phyloP scores from a whole-genome alignment of 2,888 invertebrate species.

The Cryptocephalus moraei region DNA sequence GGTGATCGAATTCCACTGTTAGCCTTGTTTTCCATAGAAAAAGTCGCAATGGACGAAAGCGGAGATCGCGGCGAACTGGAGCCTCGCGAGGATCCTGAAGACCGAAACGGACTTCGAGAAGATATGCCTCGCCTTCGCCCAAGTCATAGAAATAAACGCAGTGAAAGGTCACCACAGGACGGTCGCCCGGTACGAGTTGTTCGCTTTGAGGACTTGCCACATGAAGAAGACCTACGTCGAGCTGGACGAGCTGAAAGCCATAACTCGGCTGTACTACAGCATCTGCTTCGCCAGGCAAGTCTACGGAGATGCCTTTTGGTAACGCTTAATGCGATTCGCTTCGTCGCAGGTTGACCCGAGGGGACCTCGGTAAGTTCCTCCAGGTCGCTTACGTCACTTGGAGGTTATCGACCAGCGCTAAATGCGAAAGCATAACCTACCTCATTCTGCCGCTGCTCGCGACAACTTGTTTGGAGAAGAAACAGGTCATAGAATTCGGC shows the following conservation, averaged over 20 bases:
- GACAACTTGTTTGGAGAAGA: constrained; percentile 31
- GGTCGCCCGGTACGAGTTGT: constrained; percentile 33
- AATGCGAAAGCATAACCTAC: constrained; percentile 26
- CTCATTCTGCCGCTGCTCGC: constrained; percentile 33
- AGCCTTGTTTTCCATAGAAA: constrained; percentile 14
- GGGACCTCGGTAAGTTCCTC: constrained; percentile 30
- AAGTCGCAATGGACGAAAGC: constrained; percentile 39
- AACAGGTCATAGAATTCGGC: constrained; percentile 35
- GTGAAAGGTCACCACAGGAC: constrained; percentile 24
- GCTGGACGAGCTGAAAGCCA: constrained; percentile 37
- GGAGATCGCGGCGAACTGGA: constrained; percentile 47
- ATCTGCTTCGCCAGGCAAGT: constrained; percentile 38
- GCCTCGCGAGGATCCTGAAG: constrained; percentile 42
- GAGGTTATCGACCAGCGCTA: constrained; percentile 32
- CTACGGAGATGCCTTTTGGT: no score
- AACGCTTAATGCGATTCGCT: background rate
- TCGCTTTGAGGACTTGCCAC: constrained; percentile 35
- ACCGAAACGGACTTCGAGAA: constrained; percentile 44
- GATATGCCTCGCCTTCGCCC: constrained; percentile 45
- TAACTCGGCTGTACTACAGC: constrained; percentile 36
- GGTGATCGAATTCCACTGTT: no score
- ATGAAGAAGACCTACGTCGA: constrained; percentile 33
- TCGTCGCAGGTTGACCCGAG: constrained; percentile 26
- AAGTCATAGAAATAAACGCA: constrained; percentile 38
- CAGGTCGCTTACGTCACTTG: constrained; percentile 35